Base-by-base conservation (phyloP, 2,888 invertebrate genomes). In the Polylopha cassiicola region DNA sequence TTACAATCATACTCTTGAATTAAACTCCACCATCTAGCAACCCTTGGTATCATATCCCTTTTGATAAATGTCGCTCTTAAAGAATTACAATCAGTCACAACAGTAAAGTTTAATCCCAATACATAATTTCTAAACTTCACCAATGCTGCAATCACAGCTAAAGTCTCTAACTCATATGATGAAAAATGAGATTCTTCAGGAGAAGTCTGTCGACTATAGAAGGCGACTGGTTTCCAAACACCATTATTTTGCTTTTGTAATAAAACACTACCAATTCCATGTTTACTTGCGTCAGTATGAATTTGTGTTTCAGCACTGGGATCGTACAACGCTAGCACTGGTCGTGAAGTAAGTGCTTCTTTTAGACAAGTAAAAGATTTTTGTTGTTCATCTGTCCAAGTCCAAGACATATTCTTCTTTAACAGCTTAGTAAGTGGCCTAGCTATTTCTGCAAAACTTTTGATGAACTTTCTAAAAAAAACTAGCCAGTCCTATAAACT, bases 241-340 rank as follows among this genome's bases (percentile, higher is more conserved):
- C 8, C 15, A 22, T 7, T 17, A 15, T 10, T 8, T 11, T 26
- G 18, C 17, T 27, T 26, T 3, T 44, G 44, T 2, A 47, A n/a
- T 9, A 47, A 15, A 13, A 47, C 38, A 1, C 44, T 44, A 8
- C 31, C 47, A 4, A 43, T 11, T 6, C 46, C 48, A 1, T 28
- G 2, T 20, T 34, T 37, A 3, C 28, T 34, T 0, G 51, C 50
- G 32, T 52, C 47, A 5, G 38, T 37, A 32, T 47, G 44, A 17
- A 51, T 17, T 37, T 34, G 43, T 5, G 47, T 48, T 55, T 65
- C 7, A 8, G 36, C 2, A 27, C 37, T 14, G 5, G 43, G 44
- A 24, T 48, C 41, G 30, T 55, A 70, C 4, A 65, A 47, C 2
- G 46, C 39, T 10, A 65, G 31, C 13, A 59, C 47, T 4, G 43